A percentile compares a stretch with the other conserved stretches of the same genome.
Conservation (phyloP, 2,797 vertebrate genomes). For the Oophaga sylvatica region DNA sequence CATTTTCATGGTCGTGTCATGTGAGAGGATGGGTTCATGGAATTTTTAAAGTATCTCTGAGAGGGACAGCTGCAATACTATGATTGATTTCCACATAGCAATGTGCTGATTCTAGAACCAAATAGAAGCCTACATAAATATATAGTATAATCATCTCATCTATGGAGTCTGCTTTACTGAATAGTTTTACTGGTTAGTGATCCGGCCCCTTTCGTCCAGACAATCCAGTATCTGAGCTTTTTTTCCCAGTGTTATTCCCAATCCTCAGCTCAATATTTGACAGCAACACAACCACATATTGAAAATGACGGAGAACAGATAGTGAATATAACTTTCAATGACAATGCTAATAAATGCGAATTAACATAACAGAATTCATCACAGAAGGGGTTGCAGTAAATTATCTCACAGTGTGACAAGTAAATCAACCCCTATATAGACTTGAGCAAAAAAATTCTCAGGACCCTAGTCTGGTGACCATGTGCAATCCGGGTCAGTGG, state of each 20-base stretch:
- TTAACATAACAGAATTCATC: too few relatives aligned
- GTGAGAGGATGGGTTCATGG: conserved; percentile 10
- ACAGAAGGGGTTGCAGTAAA: too few relatives aligned
- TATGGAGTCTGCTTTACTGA: background rate
- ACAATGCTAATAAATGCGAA: background rate
- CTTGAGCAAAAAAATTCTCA: too few relatives aligned
- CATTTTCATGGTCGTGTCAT: conserved; percentile 28
- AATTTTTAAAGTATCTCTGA: background rate
- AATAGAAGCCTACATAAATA: background rate
- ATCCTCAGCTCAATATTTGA: background rate
- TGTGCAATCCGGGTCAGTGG: too few relatives aligned
- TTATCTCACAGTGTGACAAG: too few relatives aligned
- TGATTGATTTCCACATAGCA: conserved; percentile 13
- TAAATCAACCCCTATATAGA: too few relatives aligned
- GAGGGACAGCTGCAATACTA: conserved; percentile 1
- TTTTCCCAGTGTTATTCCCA: background rate
- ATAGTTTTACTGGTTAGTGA: background rate
- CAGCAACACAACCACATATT: background rate
- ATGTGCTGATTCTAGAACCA: background rate
- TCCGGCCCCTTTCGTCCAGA: background rate
- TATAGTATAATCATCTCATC: background rate
- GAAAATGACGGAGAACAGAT: background rate
- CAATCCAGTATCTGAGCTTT: background rate
- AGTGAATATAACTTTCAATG: background rate
- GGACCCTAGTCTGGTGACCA: too few relatives aligned